phyloP scores from a whole-genome alignment of 2,113 vertebrate genomes.

The Rissa tridactyla region DNA sequence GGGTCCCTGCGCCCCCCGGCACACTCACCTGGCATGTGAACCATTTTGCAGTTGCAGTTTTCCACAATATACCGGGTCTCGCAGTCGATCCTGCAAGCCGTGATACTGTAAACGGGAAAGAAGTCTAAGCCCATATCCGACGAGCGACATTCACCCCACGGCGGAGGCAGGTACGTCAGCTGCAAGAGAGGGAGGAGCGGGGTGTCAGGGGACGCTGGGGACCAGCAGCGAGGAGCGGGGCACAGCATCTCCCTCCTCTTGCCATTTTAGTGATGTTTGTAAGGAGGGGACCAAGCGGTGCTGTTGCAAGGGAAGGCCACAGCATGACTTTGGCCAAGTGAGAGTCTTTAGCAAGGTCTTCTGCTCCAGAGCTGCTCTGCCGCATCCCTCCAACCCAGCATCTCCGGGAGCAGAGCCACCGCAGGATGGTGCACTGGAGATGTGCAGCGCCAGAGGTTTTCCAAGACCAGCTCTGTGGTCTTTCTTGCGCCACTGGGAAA shows the following conservation, averaged over 20 bases:
- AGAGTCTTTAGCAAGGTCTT: background rate
- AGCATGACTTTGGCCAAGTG: background rate
- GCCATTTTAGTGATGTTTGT: background rate
- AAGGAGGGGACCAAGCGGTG: background rate
- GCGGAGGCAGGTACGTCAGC: constrained; percentile 96
- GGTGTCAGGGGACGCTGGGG: background rate
- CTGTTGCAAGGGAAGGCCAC: background rate
- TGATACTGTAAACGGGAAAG: constrained; percentile 95
- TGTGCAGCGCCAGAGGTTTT: background rate
- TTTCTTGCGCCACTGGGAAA: background rate
- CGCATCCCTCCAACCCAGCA: background rate
- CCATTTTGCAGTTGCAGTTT: constrained; percentile 99
- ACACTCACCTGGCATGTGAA: constrained; percentile 93
- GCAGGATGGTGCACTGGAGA: background rate
- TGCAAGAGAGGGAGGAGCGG: constrained; percentile 64
- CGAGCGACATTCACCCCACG: constrained; percentile 95
- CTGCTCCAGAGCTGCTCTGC: background rate
- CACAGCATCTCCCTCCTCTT: background rate
- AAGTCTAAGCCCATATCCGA: constrained; percentile 90
- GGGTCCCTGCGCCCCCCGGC: accelerated
- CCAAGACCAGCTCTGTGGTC: background rate
- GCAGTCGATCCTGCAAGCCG: constrained; percentile 96
- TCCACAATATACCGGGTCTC: constrained; percentile 98
- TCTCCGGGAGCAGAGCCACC: background rate
- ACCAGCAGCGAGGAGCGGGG: accelerated